These are phyloP conservation scores for Embidobia sp. DNA, from an alignment of 2,888 invertebrate genomes.

Conservation along the genomic window DNA sequence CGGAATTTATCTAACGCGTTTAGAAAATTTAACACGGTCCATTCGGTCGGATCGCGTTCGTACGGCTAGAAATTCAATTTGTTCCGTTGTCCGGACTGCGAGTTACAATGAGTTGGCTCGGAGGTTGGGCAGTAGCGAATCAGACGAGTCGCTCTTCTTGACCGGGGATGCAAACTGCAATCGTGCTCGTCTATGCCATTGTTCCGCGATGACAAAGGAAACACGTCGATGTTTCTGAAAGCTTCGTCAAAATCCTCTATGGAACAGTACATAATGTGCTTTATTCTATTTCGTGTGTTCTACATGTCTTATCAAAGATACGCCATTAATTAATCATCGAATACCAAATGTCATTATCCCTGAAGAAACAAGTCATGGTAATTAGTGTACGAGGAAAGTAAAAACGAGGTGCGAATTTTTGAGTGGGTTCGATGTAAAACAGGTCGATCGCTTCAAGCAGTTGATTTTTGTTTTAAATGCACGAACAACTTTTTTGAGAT, in stretches of 20 bases:
- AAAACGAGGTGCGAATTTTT: too few relatives aligned
- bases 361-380: too few relatives aligned
- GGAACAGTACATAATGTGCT: neutral
- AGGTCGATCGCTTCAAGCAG: too few relatives aligned
- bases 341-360: too few relatives aligned
- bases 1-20: constrained; percentile 16
- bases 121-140: constrained; percentile 66
- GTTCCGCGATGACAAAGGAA: constrained; percentile 29
- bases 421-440: too few relatives aligned
- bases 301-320: too few relatives aligned
- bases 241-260: neutral
- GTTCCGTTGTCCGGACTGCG: constrained; percentile 59
- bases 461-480: too few relatives aligned
- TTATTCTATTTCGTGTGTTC: too few relatives aligned
- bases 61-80: constrained; percentile 68
- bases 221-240: constrained; percentile 3
- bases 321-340: too few relatives aligned
- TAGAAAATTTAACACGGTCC: constrained; percentile 25
- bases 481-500: too few relatives aligned
- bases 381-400: too few relatives aligned
- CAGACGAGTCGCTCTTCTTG: constrained; percentile 1
- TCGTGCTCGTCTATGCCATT: constrained; percentile 25
- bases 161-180: constrained; percentile 27
- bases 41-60: constrained; percentile 6
- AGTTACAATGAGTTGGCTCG: constrained; percentile 66